phyloP scores from a whole-genome alignment of 2,113 vertebrate species.

The Benitochromis conjunctus region DNA sequence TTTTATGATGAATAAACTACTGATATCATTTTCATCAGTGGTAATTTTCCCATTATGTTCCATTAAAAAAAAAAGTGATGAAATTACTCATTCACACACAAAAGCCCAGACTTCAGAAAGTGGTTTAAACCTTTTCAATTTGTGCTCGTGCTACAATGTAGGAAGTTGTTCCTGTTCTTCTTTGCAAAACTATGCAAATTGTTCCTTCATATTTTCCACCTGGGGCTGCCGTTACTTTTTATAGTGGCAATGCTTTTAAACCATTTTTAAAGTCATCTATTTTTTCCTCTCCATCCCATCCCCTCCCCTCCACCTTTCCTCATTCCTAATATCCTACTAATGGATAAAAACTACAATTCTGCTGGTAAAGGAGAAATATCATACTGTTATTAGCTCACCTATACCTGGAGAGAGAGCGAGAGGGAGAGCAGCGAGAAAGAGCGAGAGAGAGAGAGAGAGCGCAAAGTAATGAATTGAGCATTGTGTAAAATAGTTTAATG shows the following conservation, averaged over 20 bases:
- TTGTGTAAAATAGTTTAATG: constrained; percentile 80
- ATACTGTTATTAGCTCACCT: constrained; percentile 76
- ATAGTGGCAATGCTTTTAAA: constrained; percentile 55
- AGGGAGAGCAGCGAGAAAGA: background rate
- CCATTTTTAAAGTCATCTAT: constrained; percentile 49
- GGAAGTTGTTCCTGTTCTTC: background rate
- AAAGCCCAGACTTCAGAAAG: background rate
- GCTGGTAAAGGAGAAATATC: constrained; percentile 69
- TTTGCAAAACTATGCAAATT: constrained; percentile 20
- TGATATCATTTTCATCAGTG: background rate
- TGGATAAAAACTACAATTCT: constrained; percentile 75
- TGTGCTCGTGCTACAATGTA: background rate
- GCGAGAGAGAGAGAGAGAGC: background rate
- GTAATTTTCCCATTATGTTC: background rate
- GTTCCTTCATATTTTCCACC: background rate
- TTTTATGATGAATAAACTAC: background rate
- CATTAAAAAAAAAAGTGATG: background rate
- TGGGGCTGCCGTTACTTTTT: constrained; percentile 42
- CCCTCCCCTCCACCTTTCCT: constrained; percentile 38
- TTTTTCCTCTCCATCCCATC: constrained; percentile 17
- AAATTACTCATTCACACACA: background rate
- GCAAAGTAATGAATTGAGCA: constrained; percentile 77
- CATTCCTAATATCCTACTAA: constrained; percentile 66
- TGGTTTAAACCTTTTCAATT: background rate
- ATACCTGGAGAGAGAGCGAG: constrained; percentile 49